Percentiles rank a stretch among this genome's conserved stretches.
phyloP scores from a whole-genome alignment of 2,888 invertebrate genomes.

The Pristionchus exspectatus region DNA sequence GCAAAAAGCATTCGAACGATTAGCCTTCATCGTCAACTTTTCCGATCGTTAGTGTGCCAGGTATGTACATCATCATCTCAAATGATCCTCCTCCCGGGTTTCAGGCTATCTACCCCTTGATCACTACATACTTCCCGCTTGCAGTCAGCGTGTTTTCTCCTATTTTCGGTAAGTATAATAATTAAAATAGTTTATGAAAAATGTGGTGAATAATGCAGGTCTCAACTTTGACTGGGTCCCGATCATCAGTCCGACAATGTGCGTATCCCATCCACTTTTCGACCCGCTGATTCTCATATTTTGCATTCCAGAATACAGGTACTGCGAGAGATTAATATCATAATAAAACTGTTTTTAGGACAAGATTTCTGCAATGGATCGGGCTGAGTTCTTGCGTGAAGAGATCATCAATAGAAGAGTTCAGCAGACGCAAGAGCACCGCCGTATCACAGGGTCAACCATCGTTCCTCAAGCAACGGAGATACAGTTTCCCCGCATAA shows the following conservation, averaged over 20 bases:
- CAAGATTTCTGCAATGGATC: background rate
- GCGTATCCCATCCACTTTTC: slow-evolving; percentile 10
- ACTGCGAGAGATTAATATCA: background rate
- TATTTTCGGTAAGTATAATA: background rate
- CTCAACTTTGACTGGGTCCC: background rate
- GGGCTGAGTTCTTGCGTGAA: background rate
- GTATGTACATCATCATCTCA: background rate
- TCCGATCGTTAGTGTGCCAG: background rate
- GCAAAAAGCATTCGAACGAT: background rate
- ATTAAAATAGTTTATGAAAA: background rate
- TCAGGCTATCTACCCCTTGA: background rate
- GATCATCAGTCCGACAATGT: background rate
- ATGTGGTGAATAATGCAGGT: background rate
- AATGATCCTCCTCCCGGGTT: too few species aligned
- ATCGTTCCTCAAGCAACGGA: background rate
- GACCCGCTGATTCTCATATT: slow-evolving; percentile 3
- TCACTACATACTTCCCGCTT: background rate
- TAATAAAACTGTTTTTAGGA: background rate
- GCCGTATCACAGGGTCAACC: background rate
- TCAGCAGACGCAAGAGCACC: background rate
- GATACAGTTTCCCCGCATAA: background rate
- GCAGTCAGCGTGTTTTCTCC: background rate
- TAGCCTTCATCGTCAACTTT: background rate
- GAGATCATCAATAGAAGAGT: background rate
- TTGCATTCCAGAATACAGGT: background rate